A percentile compares a stretch with the other conserved stretches of the same genome.
Evolutionary conservation across 2,888 invertebrate species (phyloP).

Genomic region (Drosophila macrospina): DNA sequence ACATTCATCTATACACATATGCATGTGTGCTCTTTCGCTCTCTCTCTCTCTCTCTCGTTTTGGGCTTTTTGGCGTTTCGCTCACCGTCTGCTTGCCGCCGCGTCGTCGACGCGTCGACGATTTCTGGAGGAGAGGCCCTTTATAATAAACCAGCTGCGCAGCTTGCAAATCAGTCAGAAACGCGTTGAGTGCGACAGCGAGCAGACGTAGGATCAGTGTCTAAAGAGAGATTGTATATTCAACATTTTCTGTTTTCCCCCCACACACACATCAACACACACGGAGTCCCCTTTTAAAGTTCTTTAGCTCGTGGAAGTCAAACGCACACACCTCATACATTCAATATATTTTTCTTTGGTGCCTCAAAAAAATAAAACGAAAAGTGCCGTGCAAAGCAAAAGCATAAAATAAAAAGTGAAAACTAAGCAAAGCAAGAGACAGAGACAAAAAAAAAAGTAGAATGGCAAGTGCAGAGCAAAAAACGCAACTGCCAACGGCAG

Average conservation of each 20-base stretch:
- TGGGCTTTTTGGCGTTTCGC: constrained; percentile 18
- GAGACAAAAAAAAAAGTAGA: constrained; percentile 48
- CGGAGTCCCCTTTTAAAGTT: constrained; percentile 43
- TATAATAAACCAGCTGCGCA: constrained; percentile 79
- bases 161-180: constrained; percentile 76
- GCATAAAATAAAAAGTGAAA: constrained; percentile 56
- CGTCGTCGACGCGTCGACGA: neutral
- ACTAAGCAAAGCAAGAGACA: constrained; percentile 49
- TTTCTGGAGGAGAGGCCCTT: constrained; percentile 57
- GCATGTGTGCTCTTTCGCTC: constrained; percentile 1
- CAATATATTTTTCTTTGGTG: constrained; percentile 58
- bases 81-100: constrained; percentile 20
- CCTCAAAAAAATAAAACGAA: constrained; percentile 55
- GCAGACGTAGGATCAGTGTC: constrained; percentile 62
- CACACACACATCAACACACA: constrained; percentile 7
- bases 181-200: constrained; percentile 69
- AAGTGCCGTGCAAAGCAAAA: constrained; percentile 72
- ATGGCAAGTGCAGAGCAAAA: constrained; percentile 78
- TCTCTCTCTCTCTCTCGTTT: constrained; percentile 19
- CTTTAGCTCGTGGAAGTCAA: constrained; percentile 46
- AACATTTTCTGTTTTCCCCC: neutral
- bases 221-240: constrained; percentile 29
- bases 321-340: constrained; percentile 26
- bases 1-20: neutral
- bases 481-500: constrained; percentile 58